Conservation (phyloP, 2,797 vertebrate genomes). For the Smutsia temminckii region DNA sequence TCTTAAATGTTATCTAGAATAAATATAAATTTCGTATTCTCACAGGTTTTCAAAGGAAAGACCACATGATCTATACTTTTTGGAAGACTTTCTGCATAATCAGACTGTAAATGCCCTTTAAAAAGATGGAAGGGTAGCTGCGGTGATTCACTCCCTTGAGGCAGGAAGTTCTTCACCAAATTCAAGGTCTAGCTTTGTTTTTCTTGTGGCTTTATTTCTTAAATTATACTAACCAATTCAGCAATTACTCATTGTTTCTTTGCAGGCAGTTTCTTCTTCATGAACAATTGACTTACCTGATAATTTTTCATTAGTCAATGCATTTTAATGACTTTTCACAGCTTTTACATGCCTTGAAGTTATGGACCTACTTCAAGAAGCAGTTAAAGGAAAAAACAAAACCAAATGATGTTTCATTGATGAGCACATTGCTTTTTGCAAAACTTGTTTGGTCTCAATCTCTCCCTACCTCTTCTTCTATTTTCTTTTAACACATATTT, state of each 20-base stretch:
- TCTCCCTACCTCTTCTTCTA: neutral
- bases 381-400: neutral
- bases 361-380: neutral
- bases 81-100: neutral
- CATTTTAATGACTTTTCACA: constrained; percentile 21
- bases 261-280: constrained; percentile 29
- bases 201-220: constrained; percentile 16
- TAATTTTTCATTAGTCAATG: constrained; percentile 33
- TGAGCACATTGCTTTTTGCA: neutral
- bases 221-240: neutral
- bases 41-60: constrained; percentile 34
- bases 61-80: neutral
- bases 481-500: neutral
- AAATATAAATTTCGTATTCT: constrained; percentile 26
- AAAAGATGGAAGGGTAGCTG: neutral
- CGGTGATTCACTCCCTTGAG: neutral
- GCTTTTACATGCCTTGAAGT: neutral
- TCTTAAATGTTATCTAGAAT: constrained; percentile 9
- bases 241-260: constrained; percentile 14
- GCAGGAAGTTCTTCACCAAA: neutral
- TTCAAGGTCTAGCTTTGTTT: constrained; percentile 27
- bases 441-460: neutral
- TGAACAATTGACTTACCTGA: neutral
- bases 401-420: constrained; percentile 10
- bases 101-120: neutral